These are phyloP conservation scores for Sepioteuthis lessoniana DNA, from an alignment of 2,888 invertebrate species.

Conservation along the genomic window DNA sequence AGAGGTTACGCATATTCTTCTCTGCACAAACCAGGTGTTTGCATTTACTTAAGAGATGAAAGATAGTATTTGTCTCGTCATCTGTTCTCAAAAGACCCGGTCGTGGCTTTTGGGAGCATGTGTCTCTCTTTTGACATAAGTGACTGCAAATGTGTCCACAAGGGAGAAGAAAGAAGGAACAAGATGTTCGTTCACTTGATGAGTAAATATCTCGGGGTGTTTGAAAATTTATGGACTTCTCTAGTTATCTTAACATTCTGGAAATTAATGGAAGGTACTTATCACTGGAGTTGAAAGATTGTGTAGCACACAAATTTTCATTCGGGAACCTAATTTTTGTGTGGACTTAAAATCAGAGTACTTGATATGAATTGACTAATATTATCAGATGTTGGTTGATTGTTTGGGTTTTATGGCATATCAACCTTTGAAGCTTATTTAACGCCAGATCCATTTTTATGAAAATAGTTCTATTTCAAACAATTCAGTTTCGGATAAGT, in stretches of 20 bases:
- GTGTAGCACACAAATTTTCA: background rate
- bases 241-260: background rate
- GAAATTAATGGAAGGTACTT: background rate
- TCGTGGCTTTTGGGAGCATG: background rate
- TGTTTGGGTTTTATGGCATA: no score
- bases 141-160: background rate
- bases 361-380: no score
- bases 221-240: background rate
- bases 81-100: background rate
- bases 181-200: background rate
- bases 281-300: background rate
- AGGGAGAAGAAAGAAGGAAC: background rate
- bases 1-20: background rate
- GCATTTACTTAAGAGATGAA: conserved; percentile 23
- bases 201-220: background rate
- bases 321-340: no score
- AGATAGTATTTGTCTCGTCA: background rate
- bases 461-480: no score
- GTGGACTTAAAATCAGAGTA: background rate
- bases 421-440: no score
- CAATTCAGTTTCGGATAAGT: no score
- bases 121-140: background rate
- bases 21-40: background rate
- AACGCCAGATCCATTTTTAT: no score
- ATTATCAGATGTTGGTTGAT: no score